These are phyloP conservation scores for Uropetala carovei DNA, from an alignment of 2,888 invertebrate genomes.

Conservation along the genomic window DNA sequence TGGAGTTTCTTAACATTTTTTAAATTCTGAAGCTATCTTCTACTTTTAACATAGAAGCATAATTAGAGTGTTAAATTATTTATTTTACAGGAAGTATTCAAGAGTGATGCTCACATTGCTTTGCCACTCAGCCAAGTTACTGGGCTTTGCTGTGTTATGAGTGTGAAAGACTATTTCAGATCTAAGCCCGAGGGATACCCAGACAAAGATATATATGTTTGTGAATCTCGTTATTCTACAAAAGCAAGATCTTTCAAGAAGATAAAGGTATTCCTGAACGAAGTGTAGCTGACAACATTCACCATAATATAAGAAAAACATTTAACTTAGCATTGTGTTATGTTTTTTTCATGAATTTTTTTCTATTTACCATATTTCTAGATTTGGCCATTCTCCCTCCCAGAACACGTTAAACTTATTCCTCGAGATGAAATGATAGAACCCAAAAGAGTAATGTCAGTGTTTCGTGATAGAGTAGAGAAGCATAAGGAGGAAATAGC, in stretches of 20 bases:
- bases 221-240: conserved; percentile 95
- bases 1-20: too few species aligned
- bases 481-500: conserved; percentile 93
- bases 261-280: conserved; percentile 79
- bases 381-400: conserved; percentile 80
- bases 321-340: neutral
- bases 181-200: conserved; percentile 90
- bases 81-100: conserved; percentile 87
- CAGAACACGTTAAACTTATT: conserved; percentile 81
- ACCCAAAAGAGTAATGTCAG: conserved; percentile 92
- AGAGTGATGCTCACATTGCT: conserved; percentile 92
- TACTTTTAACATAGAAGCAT: too few species aligned
- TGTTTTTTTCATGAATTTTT: neutral
- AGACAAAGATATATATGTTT: conserved; percentile 97
- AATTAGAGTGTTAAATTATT: conserved; percentile 21
- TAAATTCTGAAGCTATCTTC: too few species aligned
- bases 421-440: conserved; percentile 86
- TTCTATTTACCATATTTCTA: conserved; percentile 69
- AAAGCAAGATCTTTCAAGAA: conserved; percentile 93
- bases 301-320: conserved; percentile 53
- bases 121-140: conserved; percentile 90
- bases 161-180: conserved; percentile 95
- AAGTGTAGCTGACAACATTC: neutral
- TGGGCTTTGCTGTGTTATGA: conserved; percentile 95
- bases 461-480: conserved; percentile 93